Conservation (phyloP, 2,797 vertebrate species). For the Pygocentrus nattereri region DNA sequence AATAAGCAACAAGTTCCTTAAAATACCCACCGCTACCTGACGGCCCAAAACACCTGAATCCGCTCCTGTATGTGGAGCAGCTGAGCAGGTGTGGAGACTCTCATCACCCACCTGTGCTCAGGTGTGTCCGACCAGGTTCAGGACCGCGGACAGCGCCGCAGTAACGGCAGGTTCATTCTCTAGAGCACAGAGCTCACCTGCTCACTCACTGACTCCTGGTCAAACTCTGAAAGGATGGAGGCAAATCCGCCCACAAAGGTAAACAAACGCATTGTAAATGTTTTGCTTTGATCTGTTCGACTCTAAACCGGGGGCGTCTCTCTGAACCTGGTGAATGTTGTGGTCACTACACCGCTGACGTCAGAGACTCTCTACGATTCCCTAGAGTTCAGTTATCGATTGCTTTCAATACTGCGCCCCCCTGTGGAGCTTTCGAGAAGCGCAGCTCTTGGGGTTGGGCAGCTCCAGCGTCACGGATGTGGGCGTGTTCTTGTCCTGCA, state of each 20-base stretch:
- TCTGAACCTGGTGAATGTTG: background rate
- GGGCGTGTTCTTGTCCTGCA: background rate
- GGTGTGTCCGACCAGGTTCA: conserved; percentile 64
- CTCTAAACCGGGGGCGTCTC: background rate
- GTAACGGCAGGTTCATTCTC: background rate
- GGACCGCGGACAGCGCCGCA: conserved; percentile 73
- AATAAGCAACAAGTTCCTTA: too few species aligned
- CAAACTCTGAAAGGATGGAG: background rate
- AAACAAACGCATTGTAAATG: background rate
- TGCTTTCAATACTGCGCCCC: conserved; percentile 57
- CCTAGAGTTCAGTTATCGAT: conserved; percentile 13
- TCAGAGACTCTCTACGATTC: background rate
- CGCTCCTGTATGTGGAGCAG: too few species aligned
- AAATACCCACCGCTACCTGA: background rate
- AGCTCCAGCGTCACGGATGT: background rate
- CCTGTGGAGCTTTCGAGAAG: conserved; percentile 47
- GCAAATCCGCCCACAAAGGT: too few species aligned
- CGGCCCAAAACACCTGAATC: too few species aligned
- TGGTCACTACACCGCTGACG: background rate
- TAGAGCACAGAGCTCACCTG: background rate
- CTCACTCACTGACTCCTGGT: background rate
- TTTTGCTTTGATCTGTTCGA: background rate
- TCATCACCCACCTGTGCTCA: background rate
- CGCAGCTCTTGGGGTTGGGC: background rate
- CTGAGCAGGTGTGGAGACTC: background rate